Percentiles rank a stretch among this genome's conserved stretches.
Evolutionary conservation across 1,140 invertebrate species (phyloP).

Genomic region (Acromyrmex charruanus): DNA sequence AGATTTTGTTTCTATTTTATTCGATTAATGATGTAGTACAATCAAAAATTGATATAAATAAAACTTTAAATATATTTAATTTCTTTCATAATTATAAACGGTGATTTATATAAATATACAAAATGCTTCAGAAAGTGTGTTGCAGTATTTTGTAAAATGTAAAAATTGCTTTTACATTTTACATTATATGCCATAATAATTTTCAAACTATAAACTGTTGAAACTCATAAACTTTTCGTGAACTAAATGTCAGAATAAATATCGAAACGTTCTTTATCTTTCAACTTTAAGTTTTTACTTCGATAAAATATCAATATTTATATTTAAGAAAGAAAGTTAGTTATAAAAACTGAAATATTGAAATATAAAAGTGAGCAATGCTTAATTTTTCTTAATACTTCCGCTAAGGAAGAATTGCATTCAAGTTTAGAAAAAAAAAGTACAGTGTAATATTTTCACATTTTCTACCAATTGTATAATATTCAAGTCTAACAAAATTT

Average conservation of each 20-base stretch:
- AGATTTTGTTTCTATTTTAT: neutral
- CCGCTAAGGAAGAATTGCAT: neutral
- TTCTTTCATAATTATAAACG: neutral
- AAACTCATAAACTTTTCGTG: neutral
- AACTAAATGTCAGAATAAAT: neutral
- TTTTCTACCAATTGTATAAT: constrained; percentile 4
- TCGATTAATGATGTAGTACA: neutral
- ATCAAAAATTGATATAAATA: neutral
- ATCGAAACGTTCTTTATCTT: neutral
- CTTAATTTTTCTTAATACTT: neutral
- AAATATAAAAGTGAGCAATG: neutral
- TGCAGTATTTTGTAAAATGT: neutral
- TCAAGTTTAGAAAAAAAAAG: neutral
- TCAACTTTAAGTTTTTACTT: neutral
- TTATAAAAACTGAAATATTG: neutral
- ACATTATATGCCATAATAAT: neutral
- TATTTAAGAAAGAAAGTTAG: neutral
- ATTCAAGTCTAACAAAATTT: neutral
- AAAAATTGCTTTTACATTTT: neutral
- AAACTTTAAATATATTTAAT: neutral
- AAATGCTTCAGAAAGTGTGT: neutral
- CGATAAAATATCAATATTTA: neutral
- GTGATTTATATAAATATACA: neutral
- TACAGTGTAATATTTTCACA: too few relatives aligned
- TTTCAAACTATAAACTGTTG: neutral